Percentiles rank a stretch among this genome's conserved stretches.
Evolutionary conservation across 2,888 invertebrate species (phyloP).

Genomic region (Sericinus montela): DNA sequence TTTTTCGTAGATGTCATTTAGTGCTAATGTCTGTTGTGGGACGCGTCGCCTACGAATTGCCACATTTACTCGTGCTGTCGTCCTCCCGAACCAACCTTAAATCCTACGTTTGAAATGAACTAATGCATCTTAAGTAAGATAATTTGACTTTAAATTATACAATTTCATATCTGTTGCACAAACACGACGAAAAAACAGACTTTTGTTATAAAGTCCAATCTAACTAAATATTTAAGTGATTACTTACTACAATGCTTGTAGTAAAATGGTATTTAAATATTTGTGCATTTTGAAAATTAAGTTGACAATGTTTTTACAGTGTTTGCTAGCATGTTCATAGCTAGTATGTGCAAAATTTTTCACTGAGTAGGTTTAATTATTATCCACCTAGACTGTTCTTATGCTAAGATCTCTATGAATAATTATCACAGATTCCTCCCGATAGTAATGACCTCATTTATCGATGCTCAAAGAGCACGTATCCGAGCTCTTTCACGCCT

Average conservation of each 20-base stretch:
- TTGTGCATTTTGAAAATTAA: no score
- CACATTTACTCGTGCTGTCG: constrained; percentile 59
- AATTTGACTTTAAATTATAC: constrained; percentile 58
- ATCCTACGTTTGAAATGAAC: constrained; percentile 69
- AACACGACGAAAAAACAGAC: no score
- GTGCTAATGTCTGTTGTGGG: constrained; percentile 72
- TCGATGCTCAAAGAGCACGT: constrained; percentile 32
- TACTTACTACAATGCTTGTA: no score
- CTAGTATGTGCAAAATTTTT: no score
- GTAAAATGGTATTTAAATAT: no score
- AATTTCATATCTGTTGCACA: constrained; percentile 42
- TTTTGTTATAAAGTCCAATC: no score
- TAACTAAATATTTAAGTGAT: no score
- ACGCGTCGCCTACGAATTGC: constrained; percentile 71
- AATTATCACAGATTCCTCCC: constrained; percentile 9
- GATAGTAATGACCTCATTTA: constrained; percentile 35
- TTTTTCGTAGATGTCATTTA: constrained; percentile 75
- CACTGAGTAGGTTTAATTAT: no score
- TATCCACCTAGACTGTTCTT: no score
- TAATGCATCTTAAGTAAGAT: constrained; percentile 75
- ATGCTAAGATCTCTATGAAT: no score
- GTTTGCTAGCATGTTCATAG: no score
- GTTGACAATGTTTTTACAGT: no score
- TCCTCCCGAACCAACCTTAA: constrained; percentile 59
- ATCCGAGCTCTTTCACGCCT: constrained; percentile 32